A percentile compares a stretch with the other conserved stretches of the same genome.
Evolutionary conservation across 2,113 vertebrate species (phyloP).

Genomic region (human): GRCh38 chr14:82139001-82139500

Average conservation of each 20-base stretch:
- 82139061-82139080: neutral
- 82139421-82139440: neutral
- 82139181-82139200: neutral
- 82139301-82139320: neutral
- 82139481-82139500: neutral
- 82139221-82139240: neutral
- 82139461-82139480: neutral
- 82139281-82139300: neutral
- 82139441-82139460: neutral
- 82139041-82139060: neutral
- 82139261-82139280: fast-evolving
- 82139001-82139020: neutral
- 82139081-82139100: neutral
- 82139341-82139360: neutral
- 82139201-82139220: neutral
- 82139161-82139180: neutral
- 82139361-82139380: neutral
- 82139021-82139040: neutral
- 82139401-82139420: neutral
- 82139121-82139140: neutral
- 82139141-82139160: neutral
- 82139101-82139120: neutral
- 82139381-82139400: neutral
- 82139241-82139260: neutral
- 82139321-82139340: neutral